These are phyloP conservation scores for Tachysurus fulvidraco DNA, from an alignment of 2,113 vertebrate species.

Conservation along the genomic window DNA sequence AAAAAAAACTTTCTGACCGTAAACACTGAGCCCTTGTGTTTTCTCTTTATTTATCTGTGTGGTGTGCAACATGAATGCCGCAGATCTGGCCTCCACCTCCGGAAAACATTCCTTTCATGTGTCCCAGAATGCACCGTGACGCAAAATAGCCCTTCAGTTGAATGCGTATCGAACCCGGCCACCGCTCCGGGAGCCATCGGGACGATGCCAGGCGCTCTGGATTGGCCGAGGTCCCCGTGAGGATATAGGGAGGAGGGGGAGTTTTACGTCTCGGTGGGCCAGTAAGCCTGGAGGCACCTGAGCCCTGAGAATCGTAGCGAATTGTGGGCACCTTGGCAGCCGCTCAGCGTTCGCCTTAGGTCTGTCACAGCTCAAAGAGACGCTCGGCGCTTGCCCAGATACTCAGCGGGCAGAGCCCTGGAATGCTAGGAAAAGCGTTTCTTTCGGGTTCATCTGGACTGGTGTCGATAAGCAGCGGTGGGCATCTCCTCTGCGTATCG, in stretches of 20 bases:
- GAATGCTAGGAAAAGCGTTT: constrained; percentile 69
- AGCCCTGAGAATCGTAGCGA: constrained; percentile 71
- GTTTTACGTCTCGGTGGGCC: constrained; percentile 75
- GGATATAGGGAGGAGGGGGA: constrained; percentile 50
- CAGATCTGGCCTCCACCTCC: constrained; percentile 59
- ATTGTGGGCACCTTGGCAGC: constrained; percentile 75
- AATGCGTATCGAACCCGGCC: constrained; percentile 75
- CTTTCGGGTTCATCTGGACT: constrained; percentile 79
- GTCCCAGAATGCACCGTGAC: constrained; percentile 69
- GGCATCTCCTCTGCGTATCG: constrained; percentile 75
- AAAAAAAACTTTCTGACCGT: background rate
- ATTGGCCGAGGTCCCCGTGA: constrained; percentile 74
- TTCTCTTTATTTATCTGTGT: background rate
- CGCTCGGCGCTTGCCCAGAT: constrained; percentile 71
- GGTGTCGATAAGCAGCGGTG: constrained; percentile 74
- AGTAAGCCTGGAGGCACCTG: constrained; percentile 72
- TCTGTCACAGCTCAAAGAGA: constrained; percentile 71
- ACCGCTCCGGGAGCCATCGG: constrained; percentile 70
- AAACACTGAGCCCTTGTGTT: constrained; percentile 5
- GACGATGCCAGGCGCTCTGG: constrained; percentile 67
- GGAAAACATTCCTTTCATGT: constrained; percentile 72
- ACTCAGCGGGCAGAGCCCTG: constrained; percentile 67
- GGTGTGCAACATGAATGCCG: constrained; percentile 43
- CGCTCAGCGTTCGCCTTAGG: constrained; percentile 66
- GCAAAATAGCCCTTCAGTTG: constrained; percentile 73